A percentile compares a stretch with the other conserved stretches of the same genome.
Conservation (phyloP, 2,888 invertebrate genomes). For the Rhagonycha lutea region DNA sequence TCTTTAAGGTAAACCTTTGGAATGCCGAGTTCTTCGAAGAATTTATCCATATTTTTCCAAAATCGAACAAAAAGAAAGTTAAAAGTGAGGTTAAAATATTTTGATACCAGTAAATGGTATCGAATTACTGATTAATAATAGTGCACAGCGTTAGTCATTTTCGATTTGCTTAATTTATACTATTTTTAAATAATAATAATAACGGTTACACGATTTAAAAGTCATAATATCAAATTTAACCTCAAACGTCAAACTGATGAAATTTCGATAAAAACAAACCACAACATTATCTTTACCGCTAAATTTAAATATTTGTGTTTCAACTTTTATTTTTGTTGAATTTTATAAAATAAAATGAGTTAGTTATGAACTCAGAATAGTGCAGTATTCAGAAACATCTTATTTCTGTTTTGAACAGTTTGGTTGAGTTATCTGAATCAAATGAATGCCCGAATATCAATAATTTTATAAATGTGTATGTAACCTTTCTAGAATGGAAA, state of each 20-base stretch:
- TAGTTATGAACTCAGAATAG: not conserved
- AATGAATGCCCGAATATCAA: too few species aligned
- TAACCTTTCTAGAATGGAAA: too few species aligned
- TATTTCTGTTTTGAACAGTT: not conserved
- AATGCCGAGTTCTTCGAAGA: slow-evolving; percentile 73
- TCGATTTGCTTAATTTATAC: not conserved
- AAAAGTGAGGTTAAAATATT: not conserved
- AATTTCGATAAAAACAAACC: not conserved
- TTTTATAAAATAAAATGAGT: not conserved
- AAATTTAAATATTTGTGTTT: not conserved
- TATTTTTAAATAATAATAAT: not conserved
- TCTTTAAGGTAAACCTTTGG: slow-evolving; percentile 68
- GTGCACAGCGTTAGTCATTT: not conserved
- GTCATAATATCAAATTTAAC: not conserved
- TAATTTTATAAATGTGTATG: too few species aligned
- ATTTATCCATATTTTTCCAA: slow-evolving; percentile 62
- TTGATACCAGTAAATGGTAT: not conserved
- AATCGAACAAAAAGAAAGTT: not conserved
- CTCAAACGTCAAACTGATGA: not conserved
- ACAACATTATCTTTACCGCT: not conserved
- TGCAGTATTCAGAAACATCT: not conserved
- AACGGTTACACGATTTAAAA: not conserved
- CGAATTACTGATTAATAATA: not conserved
- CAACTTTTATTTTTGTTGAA: not conserved
- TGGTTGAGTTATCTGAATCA: too few species aligned